These are phyloP conservation scores for Drosophila parthenogenetica DNA, from an alignment of 2,888 invertebrate species.

Conservation along the genomic window DNA sequence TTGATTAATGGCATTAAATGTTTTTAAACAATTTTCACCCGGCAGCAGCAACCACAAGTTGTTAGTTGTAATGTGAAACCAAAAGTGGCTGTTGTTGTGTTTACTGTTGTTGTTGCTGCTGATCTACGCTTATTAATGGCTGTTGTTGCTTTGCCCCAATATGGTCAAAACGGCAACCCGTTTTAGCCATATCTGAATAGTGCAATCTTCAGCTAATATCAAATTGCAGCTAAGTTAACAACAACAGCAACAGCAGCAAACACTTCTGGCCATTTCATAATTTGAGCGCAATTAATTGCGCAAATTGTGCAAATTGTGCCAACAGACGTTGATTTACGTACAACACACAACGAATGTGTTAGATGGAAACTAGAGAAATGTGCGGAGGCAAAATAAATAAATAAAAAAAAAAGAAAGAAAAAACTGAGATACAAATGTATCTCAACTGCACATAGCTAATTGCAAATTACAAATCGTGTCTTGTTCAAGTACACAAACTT, in stretches of 20 bases:
- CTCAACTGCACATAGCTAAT: slow-evolving; percentile 1
- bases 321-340: slow-evolving; percentile 61
- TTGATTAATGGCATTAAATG: slow-evolving; percentile 77
- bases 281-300: slow-evolving; percentile 70
- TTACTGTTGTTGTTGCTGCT: slow-evolving; percentile 35
- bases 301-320: slow-evolving; percentile 71
- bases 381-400: not conserved
- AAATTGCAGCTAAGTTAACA: slow-evolving; percentile 44
- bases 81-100: slow-evolving; percentile 52
- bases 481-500: slow-evolving; percentile 60
- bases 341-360: slow-evolving; percentile 19
- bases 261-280: slow-evolving; percentile 61
- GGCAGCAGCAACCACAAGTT: slow-evolving; percentile 52
- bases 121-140: slow-evolving; percentile 70
- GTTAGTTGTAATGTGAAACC: slow-evolving; percentile 72
- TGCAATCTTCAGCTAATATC: slow-evolving; percentile 67
- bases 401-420: too few species aligned
- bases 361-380: slow-evolving; percentile 9
- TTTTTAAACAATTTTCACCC: slow-evolving; percentile 73
- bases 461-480: slow-evolving; percentile 42
- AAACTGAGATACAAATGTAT: slow-evolving; percentile 16
- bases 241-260: slow-evolving; percentile 18
- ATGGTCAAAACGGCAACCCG: slow-evolving; percentile 49
- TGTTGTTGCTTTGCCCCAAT: slow-evolving; percentile 51
- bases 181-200: slow-evolving; percentile 65